A percentile compares a stretch with the other conserved stretches of the same genome.
Evolutionary conservation across 2,888 invertebrate species (phyloP).

Genomic region (Metopia argyrocephala): DNA sequence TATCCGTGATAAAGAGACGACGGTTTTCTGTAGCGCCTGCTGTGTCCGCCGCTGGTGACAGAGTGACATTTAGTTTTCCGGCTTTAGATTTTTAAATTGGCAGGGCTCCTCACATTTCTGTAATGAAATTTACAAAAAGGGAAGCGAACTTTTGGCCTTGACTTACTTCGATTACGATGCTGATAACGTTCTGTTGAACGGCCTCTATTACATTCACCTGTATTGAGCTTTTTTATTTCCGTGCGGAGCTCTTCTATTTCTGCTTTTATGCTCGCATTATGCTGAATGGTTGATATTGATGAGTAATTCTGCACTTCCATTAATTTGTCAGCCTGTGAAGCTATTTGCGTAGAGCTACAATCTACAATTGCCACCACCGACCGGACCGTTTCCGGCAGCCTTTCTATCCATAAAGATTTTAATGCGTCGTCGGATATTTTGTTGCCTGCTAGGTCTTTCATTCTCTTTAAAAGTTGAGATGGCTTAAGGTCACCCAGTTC

Average conservation of each 20-base stretch:
- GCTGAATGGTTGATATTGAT: background rate
- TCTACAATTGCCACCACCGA: conserved; percentile 6
- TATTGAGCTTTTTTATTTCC: background rate
- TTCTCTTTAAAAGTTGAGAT: conserved; percentile 6
- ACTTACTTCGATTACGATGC: background rate
- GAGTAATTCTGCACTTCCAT: background rate
- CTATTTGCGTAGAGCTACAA: background rate
- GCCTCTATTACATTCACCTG: background rate
- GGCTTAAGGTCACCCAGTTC: conserved; percentile 31
- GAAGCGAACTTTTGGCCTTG: background rate
- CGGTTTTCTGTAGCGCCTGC: background rate
- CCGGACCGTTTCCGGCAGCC: conserved; percentile 16
- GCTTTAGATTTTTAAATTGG: background rate
- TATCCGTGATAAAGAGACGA: background rate
- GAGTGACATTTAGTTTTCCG: background rate
- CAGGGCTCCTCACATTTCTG: conserved; percentile 5
- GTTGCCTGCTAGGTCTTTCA: conserved; percentile 34
- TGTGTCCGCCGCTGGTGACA: background rate
- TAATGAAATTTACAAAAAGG: conserved; percentile 29
- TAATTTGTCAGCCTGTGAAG: no score
- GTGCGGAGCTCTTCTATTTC: background rate
- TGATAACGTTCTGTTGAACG: background rate
- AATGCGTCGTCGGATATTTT: no score
- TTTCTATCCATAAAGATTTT: conserved; percentile 34
- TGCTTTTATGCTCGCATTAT: background rate